Evolutionary conservation across 2,113 vertebrate genomes (phyloP).

Genomic region (Zapus hudsonius): DNA sequence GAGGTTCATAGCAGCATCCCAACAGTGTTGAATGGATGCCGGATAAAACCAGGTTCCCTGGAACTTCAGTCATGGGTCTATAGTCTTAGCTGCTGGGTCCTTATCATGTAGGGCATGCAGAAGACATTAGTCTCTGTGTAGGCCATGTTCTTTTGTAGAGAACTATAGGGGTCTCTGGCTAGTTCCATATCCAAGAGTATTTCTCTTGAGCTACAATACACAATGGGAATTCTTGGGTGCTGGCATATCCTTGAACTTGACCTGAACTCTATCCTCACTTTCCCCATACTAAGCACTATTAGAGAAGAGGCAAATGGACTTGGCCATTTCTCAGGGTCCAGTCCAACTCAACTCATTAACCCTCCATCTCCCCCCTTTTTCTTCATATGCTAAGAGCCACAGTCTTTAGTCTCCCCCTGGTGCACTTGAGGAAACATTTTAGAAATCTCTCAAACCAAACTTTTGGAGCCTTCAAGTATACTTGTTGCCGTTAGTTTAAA

Average conservation of each 20-base stretch:
- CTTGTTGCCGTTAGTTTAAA: neutral
- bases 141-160: neutral
- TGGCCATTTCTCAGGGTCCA: neutral
- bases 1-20: neutral
- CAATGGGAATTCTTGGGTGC: too few relatives aligned
- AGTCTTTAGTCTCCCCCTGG: neutral
- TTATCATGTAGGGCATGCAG: neutral
- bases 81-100: neutral
- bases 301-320: neutral
- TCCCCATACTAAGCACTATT: neutral
- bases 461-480: neutral
- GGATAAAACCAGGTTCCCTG: neutral
- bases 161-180: neutral
- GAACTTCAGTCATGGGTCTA: neutral
- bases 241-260: neutral
- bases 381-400: neutral
- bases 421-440: neutral
- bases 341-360: neutral
- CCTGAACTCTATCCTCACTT: neutral
- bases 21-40: neutral
- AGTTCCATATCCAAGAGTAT: too few relatives aligned
- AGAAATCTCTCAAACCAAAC: neutral
- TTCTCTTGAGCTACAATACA: neutral
- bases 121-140: neutral
- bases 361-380: neutral